These are phyloP conservation scores for Oasisia sp. DNA, from an alignment of 2,888 invertebrate species.

Conservation along the genomic window DNA sequence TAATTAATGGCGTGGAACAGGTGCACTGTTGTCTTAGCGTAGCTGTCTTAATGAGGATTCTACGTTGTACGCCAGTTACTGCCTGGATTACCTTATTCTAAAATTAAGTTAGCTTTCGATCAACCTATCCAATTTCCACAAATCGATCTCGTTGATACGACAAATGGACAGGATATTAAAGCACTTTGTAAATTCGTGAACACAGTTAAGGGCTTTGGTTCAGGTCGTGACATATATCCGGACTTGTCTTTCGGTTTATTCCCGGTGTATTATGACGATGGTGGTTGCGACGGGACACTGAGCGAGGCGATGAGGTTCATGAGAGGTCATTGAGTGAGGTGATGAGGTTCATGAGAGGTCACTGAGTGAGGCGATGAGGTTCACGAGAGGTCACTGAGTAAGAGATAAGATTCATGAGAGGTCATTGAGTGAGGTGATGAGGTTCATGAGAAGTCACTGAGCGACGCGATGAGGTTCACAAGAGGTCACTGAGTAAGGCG, in stretches of 20 bases:
- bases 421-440: too few species aligned
- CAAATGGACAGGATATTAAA: constrained; percentile 5
- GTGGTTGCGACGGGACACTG: neutral
- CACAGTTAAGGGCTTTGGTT: neutral
- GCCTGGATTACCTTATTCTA: neutral
- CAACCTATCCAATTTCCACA: constrained; percentile 5
- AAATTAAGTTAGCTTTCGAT: neutral
- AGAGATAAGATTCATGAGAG: too few species aligned
- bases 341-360: too few species aligned
- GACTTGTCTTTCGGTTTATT: neutral
- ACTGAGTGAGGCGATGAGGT: too few species aligned
- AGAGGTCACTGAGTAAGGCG: too few species aligned
- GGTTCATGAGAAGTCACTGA: too few species aligned
- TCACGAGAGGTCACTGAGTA: too few species aligned
- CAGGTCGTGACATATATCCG: neutral
- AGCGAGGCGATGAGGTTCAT: too few species aligned
- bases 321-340: too few species aligned
- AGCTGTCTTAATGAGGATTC: neutral
- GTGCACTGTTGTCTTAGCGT: neutral
- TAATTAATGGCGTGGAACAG: neutral
- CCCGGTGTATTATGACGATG: neutral
- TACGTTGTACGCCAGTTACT: neutral
- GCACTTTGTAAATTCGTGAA: neutral
- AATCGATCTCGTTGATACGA: neutral
- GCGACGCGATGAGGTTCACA: too few species aligned